Percentiles rank a stretch among this genome's conserved stretches.
Conservation (phyloP, 2,888 invertebrate species). For the Catocala nupta region DNA sequence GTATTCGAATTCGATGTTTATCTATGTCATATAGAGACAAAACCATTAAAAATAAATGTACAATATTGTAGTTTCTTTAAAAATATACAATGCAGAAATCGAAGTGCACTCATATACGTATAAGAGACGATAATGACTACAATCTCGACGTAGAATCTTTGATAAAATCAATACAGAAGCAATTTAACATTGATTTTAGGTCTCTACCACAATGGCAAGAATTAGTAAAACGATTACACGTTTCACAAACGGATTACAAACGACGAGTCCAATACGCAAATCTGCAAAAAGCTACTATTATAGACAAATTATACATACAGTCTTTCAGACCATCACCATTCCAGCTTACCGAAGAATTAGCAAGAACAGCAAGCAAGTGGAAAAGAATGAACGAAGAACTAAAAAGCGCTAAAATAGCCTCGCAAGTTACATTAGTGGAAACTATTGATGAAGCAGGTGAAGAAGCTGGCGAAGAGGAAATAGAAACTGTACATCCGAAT, state of each 20-base stretch:
- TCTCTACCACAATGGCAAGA: conserved; percentile 70
- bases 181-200: conserved; percentile 68
- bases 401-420: conserved; percentile 15
- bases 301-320: conserved; percentile 69
- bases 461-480: conserved; percentile 44
- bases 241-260: conserved; percentile 59
- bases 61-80: neutral
- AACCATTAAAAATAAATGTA: too few species aligned
- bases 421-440: conserved; percentile 1
- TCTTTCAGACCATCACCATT: conserved; percentile 70
- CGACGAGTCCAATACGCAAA: conserved; percentile 63
- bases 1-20: neutral
- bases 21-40: neutral
- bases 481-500: conserved; percentile 61
- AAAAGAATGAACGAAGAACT: conserved; percentile 24
- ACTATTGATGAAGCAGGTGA: conserved; percentile 34
- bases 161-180: conserved; percentile 66
- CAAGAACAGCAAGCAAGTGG: conserved; percentile 72
- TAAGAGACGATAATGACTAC: conserved; percentile 60
- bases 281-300: conserved; percentile 65
- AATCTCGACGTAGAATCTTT: conserved; percentile 61
- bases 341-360: conserved; percentile 64
- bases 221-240: conserved; percentile 64
- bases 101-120: conserved; percentile 66
- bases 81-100: conserved; percentile 29